Percentiles rank a stretch among this genome's conserved stretches.
Conservation (phyloP, 2,888 invertebrate genomes). For the Meghimatium bilineatum region DNA sequence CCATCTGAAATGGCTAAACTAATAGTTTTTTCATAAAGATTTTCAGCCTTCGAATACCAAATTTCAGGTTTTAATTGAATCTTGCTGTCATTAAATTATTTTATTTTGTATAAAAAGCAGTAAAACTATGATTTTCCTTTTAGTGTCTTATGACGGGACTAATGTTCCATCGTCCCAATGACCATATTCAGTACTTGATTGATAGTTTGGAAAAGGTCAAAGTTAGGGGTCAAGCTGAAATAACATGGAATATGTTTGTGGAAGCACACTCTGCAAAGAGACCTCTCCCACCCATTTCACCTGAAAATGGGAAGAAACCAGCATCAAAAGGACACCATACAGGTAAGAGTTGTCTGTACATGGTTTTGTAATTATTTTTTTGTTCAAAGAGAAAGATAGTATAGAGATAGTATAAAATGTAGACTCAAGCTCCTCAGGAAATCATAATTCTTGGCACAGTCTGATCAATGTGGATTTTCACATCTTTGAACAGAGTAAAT, state of each 20-base stretch:
- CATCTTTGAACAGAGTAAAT: no score
- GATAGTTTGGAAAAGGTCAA: conserved; percentile 73
- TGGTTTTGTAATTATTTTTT: background rate
- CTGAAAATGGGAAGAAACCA: conserved; percentile 62
- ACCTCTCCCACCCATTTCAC: conserved; percentile 67
- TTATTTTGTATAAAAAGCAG: conserved; percentile 12
- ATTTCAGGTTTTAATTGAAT: no score
- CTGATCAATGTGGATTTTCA: no score
- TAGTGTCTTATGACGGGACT: conserved; percentile 80
- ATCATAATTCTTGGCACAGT: no score
- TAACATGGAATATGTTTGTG: conserved; percentile 76
- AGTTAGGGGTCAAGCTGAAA: conserved; percentile 66
- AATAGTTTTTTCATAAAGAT: no score
- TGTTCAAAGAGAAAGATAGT: no score
- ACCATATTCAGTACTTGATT: conserved; percentile 76
- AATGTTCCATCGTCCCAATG: conserved; percentile 78
- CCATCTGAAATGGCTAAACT: no score
- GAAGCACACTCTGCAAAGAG: conserved; percentile 71
- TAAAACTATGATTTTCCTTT: conserved; percentile 41
- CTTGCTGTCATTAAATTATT: background rate
- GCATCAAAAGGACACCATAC: conserved; percentile 51
- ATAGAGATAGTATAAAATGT: no score
- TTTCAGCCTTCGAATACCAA: no score
- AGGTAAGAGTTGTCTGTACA: conserved; percentile 2
- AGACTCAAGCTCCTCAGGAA: no score